Evolutionary conservation across 2,797 vertebrate species (phyloP), one percentile per base, ranked within the genome.

Genomic region (Pygocentrus nattereri): DNA sequence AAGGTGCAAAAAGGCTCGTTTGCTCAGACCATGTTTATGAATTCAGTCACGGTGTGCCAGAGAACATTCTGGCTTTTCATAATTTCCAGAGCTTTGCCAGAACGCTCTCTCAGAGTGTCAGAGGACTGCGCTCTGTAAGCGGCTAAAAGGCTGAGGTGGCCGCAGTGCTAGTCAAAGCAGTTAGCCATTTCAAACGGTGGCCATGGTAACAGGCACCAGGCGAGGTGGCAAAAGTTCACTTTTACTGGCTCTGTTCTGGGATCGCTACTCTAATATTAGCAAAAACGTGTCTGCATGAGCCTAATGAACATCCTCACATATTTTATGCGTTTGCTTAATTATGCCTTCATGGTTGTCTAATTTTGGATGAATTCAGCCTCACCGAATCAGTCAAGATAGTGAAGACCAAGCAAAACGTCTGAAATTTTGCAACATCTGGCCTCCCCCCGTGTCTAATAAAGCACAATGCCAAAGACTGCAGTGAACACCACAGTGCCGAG

Each of bases 381-480:
- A 25, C 8, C 47, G 13, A 25, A 41, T 44, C 67, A 69, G 71
- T 27, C 59, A 54, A 44, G 50, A 56, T 18, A 13, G 19, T 8
- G 61, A 65, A 65, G 23, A 50, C 52, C 21, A 70, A 50, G 47
- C 25, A 76, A 70, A 67, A 76, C 5, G 10, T 69, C 64, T 81
- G 58, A 50, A 44, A 34, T 56, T 25, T 8, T 5, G 47, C 70
- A 74, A 76, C 80, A 81, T 76, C 74, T 76, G 74, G 25, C 27
- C 21, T 25, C 49, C 41, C 23, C 47, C 8, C 16, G 31, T 41
- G 50, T 50, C 23, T 71, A 64, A 76, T 54, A 31, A 54, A 75
- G 67, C 5, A 61, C 38, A 65, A 27, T 50, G 67, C 41, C 44
- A 82, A 58, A 19, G 56, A 34, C 4, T 5, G 73, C 31, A 62